Conservation (phyloP, 2,113 vertebrate genomes). For the Lepus timidus region DNA sequence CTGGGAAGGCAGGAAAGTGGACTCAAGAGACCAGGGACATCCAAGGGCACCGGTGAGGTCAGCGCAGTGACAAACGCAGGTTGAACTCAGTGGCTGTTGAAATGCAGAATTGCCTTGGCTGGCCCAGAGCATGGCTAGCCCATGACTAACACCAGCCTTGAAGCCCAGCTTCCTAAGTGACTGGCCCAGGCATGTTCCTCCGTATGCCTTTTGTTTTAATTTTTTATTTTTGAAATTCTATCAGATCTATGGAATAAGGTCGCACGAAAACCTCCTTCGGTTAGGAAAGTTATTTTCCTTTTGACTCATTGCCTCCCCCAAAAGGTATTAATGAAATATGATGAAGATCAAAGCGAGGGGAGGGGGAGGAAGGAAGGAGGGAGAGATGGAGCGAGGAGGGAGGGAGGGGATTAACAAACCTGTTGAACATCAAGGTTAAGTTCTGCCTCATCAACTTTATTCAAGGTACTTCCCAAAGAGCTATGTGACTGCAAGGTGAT, state of each 20-base stretch:
- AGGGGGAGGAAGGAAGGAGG: not conserved
- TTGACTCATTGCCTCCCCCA: not conserved
- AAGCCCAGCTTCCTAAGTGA: not conserved
- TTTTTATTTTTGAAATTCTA: not conserved
- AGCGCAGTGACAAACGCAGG: not conserved
- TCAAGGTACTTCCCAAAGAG: not conserved
- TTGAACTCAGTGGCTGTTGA: not conserved
- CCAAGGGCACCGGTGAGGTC: not conserved
- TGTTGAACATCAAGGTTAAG: not conserved
- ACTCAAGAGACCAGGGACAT: not conserved
- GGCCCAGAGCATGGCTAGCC: not conserved
- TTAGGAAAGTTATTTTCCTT: slow-evolving; percentile 5
- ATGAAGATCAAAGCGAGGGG: not conserved
- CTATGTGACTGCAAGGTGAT: not conserved
- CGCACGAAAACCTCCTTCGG: not conserved
- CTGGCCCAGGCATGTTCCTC: not conserved
- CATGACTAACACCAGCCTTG: not conserved
- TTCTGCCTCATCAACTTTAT: not conserved
- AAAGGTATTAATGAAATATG: not conserved
- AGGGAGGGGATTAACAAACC: not conserved
- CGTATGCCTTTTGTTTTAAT: not conserved
- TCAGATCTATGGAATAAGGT: not conserved
- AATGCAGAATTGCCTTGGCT: not conserved
- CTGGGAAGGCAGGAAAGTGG: not conserved
- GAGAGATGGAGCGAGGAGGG: not conserved